A percentile compares a stretch with the other conserved stretches of the same genome.
These are phyloP conservation scores for Cephus rjabovi DNA, from an alignment of 2,888 invertebrate species.

Conservation along the genomic window DNA sequence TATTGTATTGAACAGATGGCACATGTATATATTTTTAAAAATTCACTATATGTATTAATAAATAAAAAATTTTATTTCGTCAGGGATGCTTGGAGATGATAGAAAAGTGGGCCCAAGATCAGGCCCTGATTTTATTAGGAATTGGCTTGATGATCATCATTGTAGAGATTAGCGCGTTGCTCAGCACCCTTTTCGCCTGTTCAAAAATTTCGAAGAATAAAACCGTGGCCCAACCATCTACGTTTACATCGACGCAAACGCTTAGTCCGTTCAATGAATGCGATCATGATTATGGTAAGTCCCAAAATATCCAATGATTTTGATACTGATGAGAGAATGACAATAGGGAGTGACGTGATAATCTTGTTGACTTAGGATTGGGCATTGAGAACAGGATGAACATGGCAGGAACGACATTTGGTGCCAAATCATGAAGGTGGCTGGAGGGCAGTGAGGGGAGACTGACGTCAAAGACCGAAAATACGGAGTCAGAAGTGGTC, in stretches of 20 bases:
- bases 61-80: constrained; percentile 32
- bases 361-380: constrained; percentile 34
- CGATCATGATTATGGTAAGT: constrained; percentile 58
- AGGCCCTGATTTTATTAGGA: constrained; percentile 77
- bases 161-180: constrained; percentile 79
- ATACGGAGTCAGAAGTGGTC: constrained; percentile 20
- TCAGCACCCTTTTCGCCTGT: constrained; percentile 79
- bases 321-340: too few relatives aligned
- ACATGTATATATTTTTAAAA: too few relatives aligned
- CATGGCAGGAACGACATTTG: constrained; percentile 57
- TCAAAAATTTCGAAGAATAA: constrained; percentile 72
- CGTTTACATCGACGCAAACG: constrained; percentile 61
- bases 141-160: constrained; percentile 76
- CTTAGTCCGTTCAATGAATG: constrained; percentile 57
- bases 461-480: constrained; percentile 6
- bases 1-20: too few relatives aligned
- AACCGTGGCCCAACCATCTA: constrained; percentile 49
- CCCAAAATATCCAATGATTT: background rate
- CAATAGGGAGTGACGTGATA: too few relatives aligned
- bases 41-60: too few relatives aligned
- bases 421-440: constrained; percentile 63
- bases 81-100: constrained; percentile 78
- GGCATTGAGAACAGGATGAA: constrained; percentile 59
- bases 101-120: constrained; percentile 83
- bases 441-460: constrained; percentile 58